Evolutionary conservation across 35 echinoderm and acorn worm genomes (phyloP).

Genomic region (Heliocidaris erythrogramma): DNA sequence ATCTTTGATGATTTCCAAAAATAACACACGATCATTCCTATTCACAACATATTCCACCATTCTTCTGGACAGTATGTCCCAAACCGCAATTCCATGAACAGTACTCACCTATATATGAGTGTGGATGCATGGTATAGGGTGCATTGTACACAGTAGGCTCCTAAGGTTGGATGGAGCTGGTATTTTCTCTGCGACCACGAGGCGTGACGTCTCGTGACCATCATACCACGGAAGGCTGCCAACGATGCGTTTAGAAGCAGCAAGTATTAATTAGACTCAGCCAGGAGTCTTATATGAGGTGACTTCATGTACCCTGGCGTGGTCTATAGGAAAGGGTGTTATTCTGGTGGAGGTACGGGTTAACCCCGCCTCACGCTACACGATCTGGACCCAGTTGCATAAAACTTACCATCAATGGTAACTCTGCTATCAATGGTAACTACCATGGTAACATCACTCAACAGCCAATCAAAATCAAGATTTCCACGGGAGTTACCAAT

Average conservation of each 20-base stretch:
- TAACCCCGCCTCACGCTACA: neutral
- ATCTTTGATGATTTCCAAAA: no score
- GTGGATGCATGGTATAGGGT: neutral
- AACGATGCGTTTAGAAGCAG: constrained; percentile 8
- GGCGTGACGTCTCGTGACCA: neutral
- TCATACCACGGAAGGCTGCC: neutral
- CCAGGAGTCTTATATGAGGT: neutral
- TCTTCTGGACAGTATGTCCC: no score
- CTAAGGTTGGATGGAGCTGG: neutral
- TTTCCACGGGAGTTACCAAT: no score
- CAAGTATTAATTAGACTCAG: neutral
- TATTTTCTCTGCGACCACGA: neutral
- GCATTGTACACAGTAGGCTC: neutral
- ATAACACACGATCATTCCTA: no score
- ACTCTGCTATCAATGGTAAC: no score
- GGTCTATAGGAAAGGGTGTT: neutral
- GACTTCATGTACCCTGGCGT: neutral
- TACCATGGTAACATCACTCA: no score
- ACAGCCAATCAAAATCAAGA: no score
- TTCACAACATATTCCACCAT: no score
- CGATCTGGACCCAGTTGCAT: no score
- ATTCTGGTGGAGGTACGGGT: neutral
- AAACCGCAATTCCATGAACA: neutral
- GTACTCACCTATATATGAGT: neutral
- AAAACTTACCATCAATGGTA: no score